These are phyloP conservation scores for Taxidea taxus DNA, from an alignment of 2,113 vertebrate genomes.

Conservation along the genomic window DNA sequence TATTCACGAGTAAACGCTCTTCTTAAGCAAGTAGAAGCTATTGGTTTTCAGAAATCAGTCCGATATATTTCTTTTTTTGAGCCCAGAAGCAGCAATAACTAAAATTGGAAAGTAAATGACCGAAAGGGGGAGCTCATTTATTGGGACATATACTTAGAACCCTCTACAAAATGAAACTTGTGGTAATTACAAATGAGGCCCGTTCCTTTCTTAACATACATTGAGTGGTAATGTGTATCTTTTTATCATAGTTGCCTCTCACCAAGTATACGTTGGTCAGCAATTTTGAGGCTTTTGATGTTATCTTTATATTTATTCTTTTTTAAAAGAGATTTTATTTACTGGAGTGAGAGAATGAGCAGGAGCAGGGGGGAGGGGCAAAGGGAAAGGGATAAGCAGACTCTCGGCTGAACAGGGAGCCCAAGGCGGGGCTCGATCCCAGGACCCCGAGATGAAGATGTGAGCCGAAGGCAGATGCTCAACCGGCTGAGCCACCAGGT, in stretches of 20 bases:
- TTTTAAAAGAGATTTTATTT: neutral
- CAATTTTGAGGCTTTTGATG: neutral
- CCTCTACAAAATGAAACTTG: neutral
- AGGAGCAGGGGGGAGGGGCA: neutral
- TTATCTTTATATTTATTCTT: neutral
- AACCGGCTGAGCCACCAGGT: neutral
- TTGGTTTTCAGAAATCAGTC: neutral
- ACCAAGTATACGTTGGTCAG: neutral
- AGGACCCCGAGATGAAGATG: neutral
- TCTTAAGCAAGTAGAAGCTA: neutral
- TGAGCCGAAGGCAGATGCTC: neutral
- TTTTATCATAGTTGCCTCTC: neutral
- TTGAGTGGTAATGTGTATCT: neutral
- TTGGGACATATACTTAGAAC: neutral
- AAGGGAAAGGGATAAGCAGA: neutral
- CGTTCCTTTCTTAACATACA: neutral
- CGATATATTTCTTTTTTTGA: conserved; percentile 25
- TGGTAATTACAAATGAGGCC: neutral
- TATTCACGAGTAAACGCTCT: neutral
- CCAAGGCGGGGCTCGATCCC: rapidly evolving
- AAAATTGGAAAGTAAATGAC: conserved; percentile 31
- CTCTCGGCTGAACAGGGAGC: neutral
- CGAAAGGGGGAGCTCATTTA: conserved; percentile 8
- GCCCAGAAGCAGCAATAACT: conserved; percentile 18
- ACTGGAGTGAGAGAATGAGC: neutral